phyloP scores from a whole-genome alignment of 2,888 invertebrate species.

The Poecilus cupreus region DNA sequence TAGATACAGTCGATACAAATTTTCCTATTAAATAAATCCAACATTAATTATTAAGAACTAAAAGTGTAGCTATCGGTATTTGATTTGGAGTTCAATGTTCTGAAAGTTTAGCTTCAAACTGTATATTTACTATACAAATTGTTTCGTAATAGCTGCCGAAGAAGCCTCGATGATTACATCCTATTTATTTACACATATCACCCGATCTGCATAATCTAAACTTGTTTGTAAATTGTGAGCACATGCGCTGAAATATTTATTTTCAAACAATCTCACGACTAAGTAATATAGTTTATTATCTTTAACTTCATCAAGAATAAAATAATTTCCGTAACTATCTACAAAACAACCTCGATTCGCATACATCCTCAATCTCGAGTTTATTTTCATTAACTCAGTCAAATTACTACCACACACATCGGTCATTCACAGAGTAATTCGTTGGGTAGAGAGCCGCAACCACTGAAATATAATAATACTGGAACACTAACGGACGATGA shows the following conservation, averaged over 20 bases:
- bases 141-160: slow-evolving; percentile 1
- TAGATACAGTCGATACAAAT: too few species aligned
- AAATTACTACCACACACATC: slow-evolving; percentile 25
- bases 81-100: slow-evolving; percentile 1
- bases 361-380: slow-evolving; percentile 23
- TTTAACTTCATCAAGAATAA: slow-evolving; percentile 16
- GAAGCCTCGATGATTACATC: neutral
- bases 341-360: slow-evolving; percentile 2
- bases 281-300: slow-evolving; percentile 20
- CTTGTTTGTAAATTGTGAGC: neutral
- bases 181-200: slow-evolving; percentile 13
- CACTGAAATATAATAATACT: too few species aligned
- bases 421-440: neutral
- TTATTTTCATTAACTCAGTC: slow-evolving; percentile 17
- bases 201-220: neutral
- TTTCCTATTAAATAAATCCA: too few species aligned
- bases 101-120: neutral
- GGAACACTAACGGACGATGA: neutral
- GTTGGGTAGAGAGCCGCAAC: neutral
- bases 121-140: slow-evolving; percentile 4
- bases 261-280: neutral
- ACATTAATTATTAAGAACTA: too few species aligned
- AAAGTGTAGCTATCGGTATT: too few species aligned
- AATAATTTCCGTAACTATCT: slow-evolving; percentile 10
- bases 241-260: slow-evolving; percentile 18